Evolutionary conservation across 2,797 vertebrate genomes (phyloP).

Genomic region (Benthosema pterotum): DNA sequence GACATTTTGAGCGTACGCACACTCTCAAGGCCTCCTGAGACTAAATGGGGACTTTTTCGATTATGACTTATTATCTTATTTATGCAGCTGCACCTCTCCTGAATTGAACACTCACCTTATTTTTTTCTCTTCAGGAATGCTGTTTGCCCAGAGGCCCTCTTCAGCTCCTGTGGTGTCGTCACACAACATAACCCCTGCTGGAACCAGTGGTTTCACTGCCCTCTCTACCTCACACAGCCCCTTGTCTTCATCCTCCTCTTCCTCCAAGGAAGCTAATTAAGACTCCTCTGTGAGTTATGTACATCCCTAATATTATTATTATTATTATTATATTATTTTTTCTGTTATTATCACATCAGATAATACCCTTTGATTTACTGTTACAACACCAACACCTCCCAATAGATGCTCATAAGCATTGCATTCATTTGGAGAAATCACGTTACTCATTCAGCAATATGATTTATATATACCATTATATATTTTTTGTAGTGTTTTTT

Average conservation of each 20-base stretch:
- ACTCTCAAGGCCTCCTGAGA: no score
- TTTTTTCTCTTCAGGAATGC: constrained; percentile 79
- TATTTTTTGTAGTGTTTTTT: constrained; percentile 40
- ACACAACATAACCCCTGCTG: constrained; percentile 73
- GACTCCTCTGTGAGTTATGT: constrained; percentile 3
- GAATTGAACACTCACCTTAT: not conserved
- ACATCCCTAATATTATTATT: no score
- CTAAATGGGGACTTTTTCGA: no score
- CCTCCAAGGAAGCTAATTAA: constrained; percentile 89
- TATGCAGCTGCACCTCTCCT: no score
- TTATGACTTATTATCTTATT: no score
- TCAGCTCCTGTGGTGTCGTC: constrained; percentile 75
- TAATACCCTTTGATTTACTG: constrained; percentile 16
- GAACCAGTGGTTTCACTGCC: constrained; percentile 80
- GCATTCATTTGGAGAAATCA: constrained; percentile 30
- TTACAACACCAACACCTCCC: constrained; percentile 2
- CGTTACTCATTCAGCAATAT: constrained; percentile 30
- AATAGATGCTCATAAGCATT: constrained; percentile 2
- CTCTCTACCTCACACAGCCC: constrained; percentile 88
- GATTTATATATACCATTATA: constrained; percentile 8
- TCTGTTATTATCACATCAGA: constrained; percentile 32
- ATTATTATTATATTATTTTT: constrained; percentile 3
- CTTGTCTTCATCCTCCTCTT: constrained; percentile 87
- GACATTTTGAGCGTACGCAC: no score
- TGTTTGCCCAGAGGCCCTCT: constrained; percentile 92